phyloP scores from a whole-genome alignment of 2,888 invertebrate species.

The Crepidodera aurea region DNA sequence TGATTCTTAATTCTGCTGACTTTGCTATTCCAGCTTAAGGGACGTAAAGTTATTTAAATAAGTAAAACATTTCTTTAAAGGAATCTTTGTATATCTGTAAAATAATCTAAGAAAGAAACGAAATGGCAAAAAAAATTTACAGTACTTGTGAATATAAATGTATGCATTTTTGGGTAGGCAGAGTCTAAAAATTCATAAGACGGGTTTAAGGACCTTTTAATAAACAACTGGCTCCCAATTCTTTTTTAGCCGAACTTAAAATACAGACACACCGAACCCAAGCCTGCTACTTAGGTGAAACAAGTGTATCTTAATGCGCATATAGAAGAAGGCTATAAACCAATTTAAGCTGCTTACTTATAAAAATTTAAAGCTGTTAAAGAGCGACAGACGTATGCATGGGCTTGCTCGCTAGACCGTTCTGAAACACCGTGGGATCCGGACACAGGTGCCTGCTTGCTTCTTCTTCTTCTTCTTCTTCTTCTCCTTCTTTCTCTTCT shows the following conservation, averaged over 20 bases:
- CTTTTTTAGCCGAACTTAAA: conserved; percentile 5
- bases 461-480: conserved; percentile 21
- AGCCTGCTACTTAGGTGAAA: conserved; percentile 26
- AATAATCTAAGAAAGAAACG: too few species aligned
- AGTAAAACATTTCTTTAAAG: too few species aligned
- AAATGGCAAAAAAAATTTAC: too few species aligned
- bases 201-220: too few species aligned
- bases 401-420: conserved; percentile 34
- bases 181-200: too few species aligned
- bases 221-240: not conserved
- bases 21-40: too few species aligned
- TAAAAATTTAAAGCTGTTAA: conserved; percentile 47
- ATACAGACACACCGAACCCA: not conserved
- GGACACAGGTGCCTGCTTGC: conserved; percentile 48
- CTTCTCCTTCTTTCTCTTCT: conserved; percentile 1
- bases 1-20: too few species aligned
- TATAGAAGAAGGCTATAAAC: conserved; percentile 41
- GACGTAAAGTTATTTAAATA: too few species aligned
- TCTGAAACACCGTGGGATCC: conserved; percentile 52
- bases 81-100: too few species aligned
- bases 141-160: too few species aligned
- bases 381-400: conserved; percentile 42
- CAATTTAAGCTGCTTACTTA: conserved; percentile 46
- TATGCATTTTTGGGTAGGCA: too few species aligned
- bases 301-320: conserved; percentile 39